phyloP scores from a whole-genome alignment of 2,113 vertebrate species.

The Illadopsis cleaveri region DNA sequence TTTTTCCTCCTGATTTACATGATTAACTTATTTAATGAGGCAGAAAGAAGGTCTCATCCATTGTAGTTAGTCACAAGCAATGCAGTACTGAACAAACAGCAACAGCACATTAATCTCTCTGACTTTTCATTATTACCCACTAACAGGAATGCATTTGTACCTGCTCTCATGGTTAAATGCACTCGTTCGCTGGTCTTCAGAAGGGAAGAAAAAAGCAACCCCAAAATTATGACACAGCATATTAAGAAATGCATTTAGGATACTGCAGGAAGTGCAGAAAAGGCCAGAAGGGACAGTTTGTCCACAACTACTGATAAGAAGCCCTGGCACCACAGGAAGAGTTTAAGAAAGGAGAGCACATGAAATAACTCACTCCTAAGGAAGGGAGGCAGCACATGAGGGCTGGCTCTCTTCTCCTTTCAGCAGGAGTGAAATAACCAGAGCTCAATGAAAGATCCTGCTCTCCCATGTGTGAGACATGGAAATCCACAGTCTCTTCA shows the following conservation, averaged over 20 bases:
- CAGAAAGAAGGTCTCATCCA: conserved; percentile 69
- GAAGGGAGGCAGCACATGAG: background rate
- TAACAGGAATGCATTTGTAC: conserved; percentile 71
- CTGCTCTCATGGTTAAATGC: conserved; percentile 54
- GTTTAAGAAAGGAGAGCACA: background rate
- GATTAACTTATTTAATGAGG: conserved; percentile 83
- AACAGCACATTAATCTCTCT: conserved; percentile 71
- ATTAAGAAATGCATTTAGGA: background rate
- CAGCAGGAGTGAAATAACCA: background rate
- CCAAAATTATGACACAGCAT: background rate
- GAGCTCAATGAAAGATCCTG: background rate
- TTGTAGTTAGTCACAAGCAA: conserved; percentile 69
- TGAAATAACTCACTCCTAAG: background rate
- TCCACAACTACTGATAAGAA: background rate
- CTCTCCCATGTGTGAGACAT: background rate
- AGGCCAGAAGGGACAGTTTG: background rate
- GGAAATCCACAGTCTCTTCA: background rate
- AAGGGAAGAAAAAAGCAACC: background rate
- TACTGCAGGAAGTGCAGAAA: background rate
- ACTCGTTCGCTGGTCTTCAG: conserved; percentile 5
- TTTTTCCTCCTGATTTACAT: conserved; percentile 71
- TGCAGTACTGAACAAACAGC: conserved; percentile 68
- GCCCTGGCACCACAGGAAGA: background rate
- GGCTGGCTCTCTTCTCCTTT: background rate
- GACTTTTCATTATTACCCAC: conserved; percentile 68